These are phyloP conservation scores for Monarcha castaneiventris DNA, from an alignment of 2,113 vertebrate genomes.

Conservation along the genomic window DNA sequence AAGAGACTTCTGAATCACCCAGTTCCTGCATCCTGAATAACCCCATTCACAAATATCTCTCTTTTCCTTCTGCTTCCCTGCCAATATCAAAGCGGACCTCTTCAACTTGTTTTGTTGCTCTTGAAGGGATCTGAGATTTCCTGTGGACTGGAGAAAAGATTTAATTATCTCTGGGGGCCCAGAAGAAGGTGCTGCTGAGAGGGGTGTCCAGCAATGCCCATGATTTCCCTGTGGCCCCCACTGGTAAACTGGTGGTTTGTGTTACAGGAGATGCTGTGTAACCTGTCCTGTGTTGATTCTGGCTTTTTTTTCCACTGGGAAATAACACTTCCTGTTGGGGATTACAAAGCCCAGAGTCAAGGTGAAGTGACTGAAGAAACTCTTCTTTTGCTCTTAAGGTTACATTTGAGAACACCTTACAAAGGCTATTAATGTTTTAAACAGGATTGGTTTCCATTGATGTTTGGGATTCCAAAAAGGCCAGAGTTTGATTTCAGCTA, in stretches of 20 bases:
- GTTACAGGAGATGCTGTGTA: neutral
- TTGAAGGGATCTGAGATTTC: neutral
- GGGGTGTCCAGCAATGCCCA: neutral
- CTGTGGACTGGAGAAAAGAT: neutral
- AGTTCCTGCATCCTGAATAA: neutral
- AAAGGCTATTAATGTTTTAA: neutral
- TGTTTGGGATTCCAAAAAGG: constrained; percentile 9
- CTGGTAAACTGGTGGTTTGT: fast-evolving
- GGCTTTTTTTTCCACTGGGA: neutral
- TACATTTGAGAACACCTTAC: neutral
- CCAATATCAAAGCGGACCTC: neutral
- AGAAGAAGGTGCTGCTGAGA: neutral
- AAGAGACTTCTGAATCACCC: neutral
- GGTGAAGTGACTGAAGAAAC: neutral
- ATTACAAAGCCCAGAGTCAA: neutral
- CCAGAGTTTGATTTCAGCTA: constrained; percentile 10
- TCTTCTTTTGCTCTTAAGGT: neutral
- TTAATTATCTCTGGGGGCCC: neutral
- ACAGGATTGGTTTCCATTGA: neutral
- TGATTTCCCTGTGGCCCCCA: neutral
- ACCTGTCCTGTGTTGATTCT: neutral
- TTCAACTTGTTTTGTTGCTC: neutral
- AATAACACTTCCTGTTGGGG: neutral
- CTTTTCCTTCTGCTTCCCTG: neutral
- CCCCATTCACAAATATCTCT: neutral